These are phyloP conservation scores for Hypotaenidia philippensis DNA, from an alignment of 2,797 vertebrate species.

Conservation along the genomic window DNA sequence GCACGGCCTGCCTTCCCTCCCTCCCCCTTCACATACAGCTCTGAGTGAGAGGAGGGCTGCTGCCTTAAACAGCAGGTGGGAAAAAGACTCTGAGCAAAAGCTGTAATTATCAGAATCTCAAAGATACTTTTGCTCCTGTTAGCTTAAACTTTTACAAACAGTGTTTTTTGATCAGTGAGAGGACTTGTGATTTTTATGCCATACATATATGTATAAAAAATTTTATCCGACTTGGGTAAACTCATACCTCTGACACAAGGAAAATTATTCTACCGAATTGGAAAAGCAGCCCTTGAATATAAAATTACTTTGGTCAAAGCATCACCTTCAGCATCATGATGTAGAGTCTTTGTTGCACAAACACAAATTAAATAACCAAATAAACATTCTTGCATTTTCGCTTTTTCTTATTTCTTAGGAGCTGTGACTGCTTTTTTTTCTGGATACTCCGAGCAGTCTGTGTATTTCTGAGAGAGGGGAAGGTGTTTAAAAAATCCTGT, in stretches of 20 bases:
- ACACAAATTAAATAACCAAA: not conserved
- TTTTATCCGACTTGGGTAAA: not conserved
- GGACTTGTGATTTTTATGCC: not conserved
- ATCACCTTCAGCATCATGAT: not conserved
- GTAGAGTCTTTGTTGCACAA: not conserved
- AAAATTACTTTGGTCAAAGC: not conserved
- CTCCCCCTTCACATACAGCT: rapidly evolving
- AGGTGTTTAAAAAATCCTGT: not conserved
- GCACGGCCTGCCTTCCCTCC: not conserved
- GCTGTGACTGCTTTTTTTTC: not conserved
- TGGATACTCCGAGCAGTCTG: not conserved
- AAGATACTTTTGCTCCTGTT: not conserved
- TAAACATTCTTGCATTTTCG: not conserved
- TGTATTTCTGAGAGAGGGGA: not conserved
- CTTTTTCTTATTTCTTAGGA: not conserved
- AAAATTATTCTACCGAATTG: not conserved
- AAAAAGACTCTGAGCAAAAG: not conserved
- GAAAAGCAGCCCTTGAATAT: not conserved
- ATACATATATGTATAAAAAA: not conserved
- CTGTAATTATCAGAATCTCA: rapidly evolving
- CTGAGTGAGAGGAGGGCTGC: not conserved
- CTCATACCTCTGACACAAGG: not conserved
- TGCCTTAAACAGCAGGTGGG: not conserved
- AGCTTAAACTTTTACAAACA: not conserved
- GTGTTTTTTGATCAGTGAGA: not conserved